Percentiles rank a stretch among this genome's conserved stretches.
These are phyloP conservation scores for Melipona bicolor DNA, from an alignment of 2,888 invertebrate genomes.

Conservation along the genomic window DNA sequence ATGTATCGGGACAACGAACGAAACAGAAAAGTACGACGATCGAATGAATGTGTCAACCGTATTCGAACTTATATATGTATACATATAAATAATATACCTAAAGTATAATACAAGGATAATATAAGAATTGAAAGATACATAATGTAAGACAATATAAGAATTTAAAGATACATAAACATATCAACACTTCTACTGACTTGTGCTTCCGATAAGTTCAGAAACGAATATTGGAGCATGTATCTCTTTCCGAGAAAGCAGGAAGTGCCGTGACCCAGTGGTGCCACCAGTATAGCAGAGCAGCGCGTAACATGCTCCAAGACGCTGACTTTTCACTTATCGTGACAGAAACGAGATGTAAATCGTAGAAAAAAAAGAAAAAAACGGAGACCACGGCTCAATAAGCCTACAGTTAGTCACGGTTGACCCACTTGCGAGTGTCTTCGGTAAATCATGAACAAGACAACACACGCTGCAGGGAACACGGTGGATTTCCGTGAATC, in stretches of 20 bases:
- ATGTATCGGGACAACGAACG: neutral
- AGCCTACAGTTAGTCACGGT: conserved; percentile 67
- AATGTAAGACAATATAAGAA: neutral
- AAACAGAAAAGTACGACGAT: neutral
- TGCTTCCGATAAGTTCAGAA: neutral
- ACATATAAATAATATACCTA: neutral
- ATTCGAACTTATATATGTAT: neutral
- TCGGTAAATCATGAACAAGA: conserved; percentile 66
- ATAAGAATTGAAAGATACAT: no score
- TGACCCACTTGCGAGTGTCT: conserved; percentile 67
- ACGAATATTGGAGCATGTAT: neutral
- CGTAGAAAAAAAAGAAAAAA: conserved; percentile 12
- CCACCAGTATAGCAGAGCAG: no score
- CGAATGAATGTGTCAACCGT: neutral
- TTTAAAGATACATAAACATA: no score
- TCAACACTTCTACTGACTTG: no score
- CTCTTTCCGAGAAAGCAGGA: conserved; percentile 29
- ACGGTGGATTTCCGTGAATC: conserved; percentile 71
- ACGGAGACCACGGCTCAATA: conserved; percentile 45
- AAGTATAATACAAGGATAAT: neutral
- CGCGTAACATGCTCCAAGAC: neutral
- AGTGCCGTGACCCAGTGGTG: conserved; percentile 21
- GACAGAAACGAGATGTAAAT: conserved; percentile 56
- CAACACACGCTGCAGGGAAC: conserved; percentile 35
- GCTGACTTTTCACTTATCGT: conserved; percentile 15